These are phyloP conservation scores for Microtus pennsylvanicus DNA, from an alignment of 2,113 vertebrate genomes.

Conservation along the genomic window DNA sequence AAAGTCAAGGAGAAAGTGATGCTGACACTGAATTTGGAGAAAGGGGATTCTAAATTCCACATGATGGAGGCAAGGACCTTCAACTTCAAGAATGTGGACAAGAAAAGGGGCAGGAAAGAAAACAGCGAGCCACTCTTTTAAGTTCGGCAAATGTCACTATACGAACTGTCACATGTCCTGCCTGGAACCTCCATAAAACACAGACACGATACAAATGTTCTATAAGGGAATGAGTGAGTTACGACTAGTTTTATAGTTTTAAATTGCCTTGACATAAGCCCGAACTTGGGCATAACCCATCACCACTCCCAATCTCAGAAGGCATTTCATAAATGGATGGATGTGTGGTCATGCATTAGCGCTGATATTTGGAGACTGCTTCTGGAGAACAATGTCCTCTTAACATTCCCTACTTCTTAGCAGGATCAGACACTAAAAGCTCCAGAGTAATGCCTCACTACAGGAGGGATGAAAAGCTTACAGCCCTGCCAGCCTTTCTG, in stretches of 20 bases:
- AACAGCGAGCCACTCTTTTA: neutral
- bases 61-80: conserved; percentile 30
- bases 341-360: conserved; percentile 5
- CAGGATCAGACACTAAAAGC: conserved; percentile 54
- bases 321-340: conserved; percentile 37
- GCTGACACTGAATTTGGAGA: conserved; percentile 28
- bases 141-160: conserved; percentile 3
- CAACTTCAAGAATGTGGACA: neutral
- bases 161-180: neutral
- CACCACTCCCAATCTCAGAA: neutral
- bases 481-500: conserved; percentile 49
- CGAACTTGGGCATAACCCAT: neutral
- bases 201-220: neutral
- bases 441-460: conserved; percentile 41
- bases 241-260: neutral
- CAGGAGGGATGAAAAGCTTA: conserved; percentile 69
- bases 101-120: neutral
- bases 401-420: conserved; percentile 67
- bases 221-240: neutral
- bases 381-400: conserved; percentile 62
- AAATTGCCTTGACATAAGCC: neutral
- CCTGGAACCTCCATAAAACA: neutral
- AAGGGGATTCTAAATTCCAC: conserved; percentile 38
- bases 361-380: conserved; percentile 2
- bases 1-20: conserved; percentile 27